Conservation (phyloP, 2,113 vertebrate species). For the Trochalopteron elliotii region DNA sequence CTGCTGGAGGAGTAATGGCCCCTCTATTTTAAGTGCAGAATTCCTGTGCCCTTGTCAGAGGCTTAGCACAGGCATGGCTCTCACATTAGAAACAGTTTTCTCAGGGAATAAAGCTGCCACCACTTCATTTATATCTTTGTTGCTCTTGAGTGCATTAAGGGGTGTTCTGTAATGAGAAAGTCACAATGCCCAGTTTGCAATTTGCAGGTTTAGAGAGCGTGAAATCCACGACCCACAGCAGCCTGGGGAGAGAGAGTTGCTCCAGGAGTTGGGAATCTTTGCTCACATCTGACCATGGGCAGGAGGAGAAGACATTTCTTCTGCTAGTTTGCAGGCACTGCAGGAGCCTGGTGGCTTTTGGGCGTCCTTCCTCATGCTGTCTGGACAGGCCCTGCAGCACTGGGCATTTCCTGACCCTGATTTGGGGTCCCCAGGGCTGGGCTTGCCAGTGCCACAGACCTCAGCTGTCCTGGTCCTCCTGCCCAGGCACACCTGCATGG, state of each 20-base stretch:
- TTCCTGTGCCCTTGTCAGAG: not conserved
- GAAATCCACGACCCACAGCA: not conserved
- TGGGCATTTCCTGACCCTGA: not conserved
- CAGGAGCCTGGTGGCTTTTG: not conserved
- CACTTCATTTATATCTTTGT: constrained; percentile 47
- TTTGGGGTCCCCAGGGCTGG: fast-evolving
- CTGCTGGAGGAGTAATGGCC: not conserved
- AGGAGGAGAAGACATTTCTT: not conserved
- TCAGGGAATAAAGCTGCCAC: constrained; percentile 57
- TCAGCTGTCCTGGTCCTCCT: not conserved
- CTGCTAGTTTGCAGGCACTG: not conserved
- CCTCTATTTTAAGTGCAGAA: not conserved
- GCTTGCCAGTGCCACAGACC: not conserved
- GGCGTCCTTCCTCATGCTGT: not conserved
- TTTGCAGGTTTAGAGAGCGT: not conserved
- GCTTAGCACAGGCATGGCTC: constrained; percentile 4
- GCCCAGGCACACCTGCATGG: not conserved
- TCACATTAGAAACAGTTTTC: not conserved
- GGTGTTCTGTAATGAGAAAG: not conserved
- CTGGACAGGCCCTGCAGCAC: not conserved
- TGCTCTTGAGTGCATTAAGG: not conserved
- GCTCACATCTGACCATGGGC: fast-evolving
- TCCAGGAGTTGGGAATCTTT: not conserved
- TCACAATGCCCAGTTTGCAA: not conserved
- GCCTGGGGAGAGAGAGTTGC: not conserved